Percentiles rank a stretch among this genome's conserved stretches.
These are phyloP conservation scores for Hartigia nigra DNA, from an alignment of 2,888 invertebrate species.

Conservation along the genomic window DNA sequence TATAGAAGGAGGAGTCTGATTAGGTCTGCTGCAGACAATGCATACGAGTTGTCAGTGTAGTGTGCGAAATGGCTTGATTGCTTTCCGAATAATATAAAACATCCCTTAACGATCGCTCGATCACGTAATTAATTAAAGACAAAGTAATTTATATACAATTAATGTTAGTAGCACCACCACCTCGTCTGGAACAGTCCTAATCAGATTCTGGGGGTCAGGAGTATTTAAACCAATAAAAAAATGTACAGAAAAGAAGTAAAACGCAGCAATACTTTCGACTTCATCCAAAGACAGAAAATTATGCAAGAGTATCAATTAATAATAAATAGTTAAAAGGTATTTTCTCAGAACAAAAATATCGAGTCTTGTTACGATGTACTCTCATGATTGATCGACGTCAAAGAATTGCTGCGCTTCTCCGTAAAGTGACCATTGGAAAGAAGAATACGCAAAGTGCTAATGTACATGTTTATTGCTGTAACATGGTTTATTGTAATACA, in stretches of 20 bases:
- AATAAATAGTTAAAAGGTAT: not conserved
- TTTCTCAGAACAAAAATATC: not conserved
- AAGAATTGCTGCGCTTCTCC: conserved; percentile 57
- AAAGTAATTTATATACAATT: not conserved
- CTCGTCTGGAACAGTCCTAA: conserved; percentile 67
- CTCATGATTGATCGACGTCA: conserved; percentile 15
- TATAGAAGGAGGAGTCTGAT: conserved; percentile 58
- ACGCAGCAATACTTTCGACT: not conserved
- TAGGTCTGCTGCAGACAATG: conserved; percentile 60
- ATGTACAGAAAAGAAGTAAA: conserved; percentile 30
- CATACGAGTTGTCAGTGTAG: conserved; percentile 22
- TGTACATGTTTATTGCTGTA: conserved; percentile 64
- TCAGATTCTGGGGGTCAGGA: conserved; percentile 61
- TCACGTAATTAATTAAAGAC: not conserved
- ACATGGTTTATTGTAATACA: conserved; percentile 49
- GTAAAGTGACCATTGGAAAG: conserved; percentile 44
- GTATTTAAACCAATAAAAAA: conserved; percentile 49
- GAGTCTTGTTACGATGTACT: not conserved
- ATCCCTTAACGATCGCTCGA: not conserved
- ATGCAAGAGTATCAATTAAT: not conserved
- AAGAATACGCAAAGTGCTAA: conserved; percentile 58
- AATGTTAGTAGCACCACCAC: conserved; percentile 34
- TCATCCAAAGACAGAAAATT: not conserved
- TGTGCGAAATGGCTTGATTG: conserved; percentile 21
- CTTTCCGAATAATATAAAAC: not conserved